Conservation (phyloP, 2,113 vertebrate species). For the Todiramphus saurophagus region DNA sequence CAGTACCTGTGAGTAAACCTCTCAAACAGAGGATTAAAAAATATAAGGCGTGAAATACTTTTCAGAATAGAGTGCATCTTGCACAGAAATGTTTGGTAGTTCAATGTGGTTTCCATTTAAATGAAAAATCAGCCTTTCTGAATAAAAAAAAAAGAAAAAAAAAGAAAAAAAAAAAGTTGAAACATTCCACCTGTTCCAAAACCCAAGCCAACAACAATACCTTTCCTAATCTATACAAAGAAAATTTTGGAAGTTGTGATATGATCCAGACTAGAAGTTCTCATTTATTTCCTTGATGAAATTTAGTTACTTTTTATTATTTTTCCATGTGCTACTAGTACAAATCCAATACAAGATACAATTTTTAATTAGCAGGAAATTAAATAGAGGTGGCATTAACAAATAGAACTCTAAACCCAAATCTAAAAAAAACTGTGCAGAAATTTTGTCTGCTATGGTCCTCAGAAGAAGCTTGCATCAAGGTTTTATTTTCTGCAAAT, state of each 20-base stretch:
- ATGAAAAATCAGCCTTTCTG: neutral
- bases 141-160: neutral
- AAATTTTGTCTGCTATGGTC: neutral
- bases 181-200: neutral
- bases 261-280: neutral
- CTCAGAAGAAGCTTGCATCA: neutral
- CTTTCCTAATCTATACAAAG: slow-evolving; percentile 1
- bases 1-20: neutral
- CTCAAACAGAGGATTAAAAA: neutral
- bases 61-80: neutral
- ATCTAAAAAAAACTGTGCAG: neutral
- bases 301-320: slow-evolving; percentile 25
- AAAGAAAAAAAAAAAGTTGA: neutral
- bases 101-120: neutral
- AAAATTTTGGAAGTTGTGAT: neutral
- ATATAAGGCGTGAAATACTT: neutral
- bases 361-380: slow-evolving; percentile 35
- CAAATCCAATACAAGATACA: neutral
- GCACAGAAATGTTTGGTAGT: neutral
- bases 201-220: neutral
- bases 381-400: neutral
- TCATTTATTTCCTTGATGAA: slow-evolving; percentile 28
- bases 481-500: neutral
- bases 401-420: neutral
- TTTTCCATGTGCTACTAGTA: neutral